These are phyloP conservation scores for Sebastes schlegelii DNA, from an alignment of 2,113 vertebrate genomes.

Conservation along the genomic window DNA sequence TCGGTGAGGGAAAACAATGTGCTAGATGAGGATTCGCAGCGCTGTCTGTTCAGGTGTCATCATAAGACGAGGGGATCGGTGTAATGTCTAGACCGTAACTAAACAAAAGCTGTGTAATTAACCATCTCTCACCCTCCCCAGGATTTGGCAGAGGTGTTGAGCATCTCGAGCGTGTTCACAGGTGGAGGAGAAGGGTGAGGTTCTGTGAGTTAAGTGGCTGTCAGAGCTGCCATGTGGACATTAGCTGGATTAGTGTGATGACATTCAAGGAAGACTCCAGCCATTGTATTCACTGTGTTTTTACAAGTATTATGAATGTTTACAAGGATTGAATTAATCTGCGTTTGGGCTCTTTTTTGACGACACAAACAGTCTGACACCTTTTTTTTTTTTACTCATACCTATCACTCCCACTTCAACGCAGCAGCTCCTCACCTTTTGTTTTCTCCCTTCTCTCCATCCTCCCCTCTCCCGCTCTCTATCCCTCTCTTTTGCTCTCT, in stretches of 20 bases:
- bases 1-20: not conserved
- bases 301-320: slow-evolving; percentile 32
- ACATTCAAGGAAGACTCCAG: slow-evolving; percentile 32
- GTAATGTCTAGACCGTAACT: slow-evolving; percentile 68
- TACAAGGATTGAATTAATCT: slow-evolving; percentile 33
- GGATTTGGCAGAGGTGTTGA: slow-evolving; percentile 43
- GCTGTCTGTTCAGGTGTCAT: slow-evolving; percentile 28
- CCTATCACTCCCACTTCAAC: slow-evolving; percentile 34
- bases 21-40: slow-evolving; percentile 2
- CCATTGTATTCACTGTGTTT: slow-evolving; percentile 37
- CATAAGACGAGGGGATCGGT: not conserved
- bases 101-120: slow-evolving; percentile 57
- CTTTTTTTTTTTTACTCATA: slow-evolving; percentile 23
- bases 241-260: slow-evolving; percentile 53
- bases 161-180: slow-evolving; percentile 8
- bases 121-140: not conserved
- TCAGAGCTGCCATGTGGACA: slow-evolving; percentile 33
- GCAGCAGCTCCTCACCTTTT: slow-evolving; percentile 46
- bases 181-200: slow-evolving; percentile 22
- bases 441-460: slow-evolving; percentile 11
- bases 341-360: slow-evolving; percentile 16
- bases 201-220: slow-evolving; percentile 29
- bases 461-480: slow-evolving; percentile 41
- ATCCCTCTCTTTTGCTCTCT: slow-evolving; percentile 63
- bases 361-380: slow-evolving; percentile 33